Base-by-base conservation (phyloP, 2,797 vertebrate genomes). In the Poeciliopsis infans region DNA sequence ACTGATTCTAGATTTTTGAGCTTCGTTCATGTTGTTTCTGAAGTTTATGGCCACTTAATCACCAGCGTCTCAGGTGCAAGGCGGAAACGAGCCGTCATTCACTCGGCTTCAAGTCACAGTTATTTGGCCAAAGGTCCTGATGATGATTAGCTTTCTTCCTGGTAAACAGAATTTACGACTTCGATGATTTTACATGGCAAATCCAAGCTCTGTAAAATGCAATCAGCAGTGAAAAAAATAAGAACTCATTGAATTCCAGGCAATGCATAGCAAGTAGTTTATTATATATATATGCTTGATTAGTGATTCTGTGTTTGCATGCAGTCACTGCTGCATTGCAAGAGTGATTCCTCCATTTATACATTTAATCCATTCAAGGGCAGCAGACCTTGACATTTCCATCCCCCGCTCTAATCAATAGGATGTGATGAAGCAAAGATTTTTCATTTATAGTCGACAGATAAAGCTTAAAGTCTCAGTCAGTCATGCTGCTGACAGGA, bases 11-110 rank as follows among this genome's bases (percentile, higher is more conserved):
- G 73, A 86, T 77, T 79, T 77, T 33, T 5, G 25, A 70, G 69
- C 31, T 13, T 57, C 10, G 74, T n/a, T 7, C 74, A 66, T 72
- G 11, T 12, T 57, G 20, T 49, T 10, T 77, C 39, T 55, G 66
- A 43, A 64, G 79, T 77, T 81, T 83, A 85, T 88, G 85, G 85
- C 46, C 87, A 84, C 89, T 18, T 81, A 83, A 92, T 93, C 86
- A 80, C 78, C 2, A 0, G 46, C 5, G 83, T 90, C 85, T 89
- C 86, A 87, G 85, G 86, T 85, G 57, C 23, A 4, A 66, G 91
- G 78, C 45, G 25, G 72, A 90, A 90, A 88, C 80, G 64, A 91
- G 74, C 86, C 82, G 83, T 88, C 80, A 61, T 53, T 81, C 71
- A 73, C 73, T 80, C 15, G 7, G 75, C 57, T 47, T 82, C 88